Evolutionary conservation across 2,888 invertebrate genomes (phyloP), one percentile per base, ranked within the genome.

Genomic region (Acrocyrtus sp.): DNA sequence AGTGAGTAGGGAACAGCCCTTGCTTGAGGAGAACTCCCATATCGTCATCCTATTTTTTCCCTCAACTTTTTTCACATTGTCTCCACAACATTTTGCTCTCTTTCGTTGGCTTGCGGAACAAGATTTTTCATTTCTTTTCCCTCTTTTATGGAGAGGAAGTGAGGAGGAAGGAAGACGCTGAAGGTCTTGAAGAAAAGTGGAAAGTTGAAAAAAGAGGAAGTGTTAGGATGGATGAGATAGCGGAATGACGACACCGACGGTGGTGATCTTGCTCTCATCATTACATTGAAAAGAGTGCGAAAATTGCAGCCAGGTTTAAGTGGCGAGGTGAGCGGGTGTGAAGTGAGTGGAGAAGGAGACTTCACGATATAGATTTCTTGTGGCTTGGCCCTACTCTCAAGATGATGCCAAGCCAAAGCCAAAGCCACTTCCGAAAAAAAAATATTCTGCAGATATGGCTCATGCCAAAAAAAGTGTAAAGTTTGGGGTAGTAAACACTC

Each of bases 181-280:
- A 65, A 45, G 15, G 47, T 54, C 29, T 29, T 29, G 10, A 8
- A n/a, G n/a, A 6, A 65, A 65, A 65, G 65, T 54, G 24, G 45
- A 65, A 65, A 54, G 54, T 54, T 43, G 21, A 22, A 41, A 51
- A 17, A 57, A 15, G 41, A 62, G 41, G n/a, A n/a, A 10, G 6
- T 39, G 12, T 10, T 39, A 39, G 39, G 6, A 39, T 39, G 39
- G 39, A 43, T 43, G 12, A 43, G 17, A 10, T 43, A 17, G 21
- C n/a, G 12, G 5, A 21, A 19, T 19, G 43, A n/a, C 12, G 43
- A 58, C 3, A 26, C n/a, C 24, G 24, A 57, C 3, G 22, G 34
- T 2, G 21, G 41, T n/a, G 39, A 45, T 45, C 24, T 17, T 54
- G 39, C 39, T 39, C 39, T 39, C 12, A 51, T 51, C 26, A 51